Evolutionary conservation across 2,888 invertebrate genomes (phyloP), one percentile per base, ranked within the genome.

Genomic region (Perithous albicinctus): DNA sequence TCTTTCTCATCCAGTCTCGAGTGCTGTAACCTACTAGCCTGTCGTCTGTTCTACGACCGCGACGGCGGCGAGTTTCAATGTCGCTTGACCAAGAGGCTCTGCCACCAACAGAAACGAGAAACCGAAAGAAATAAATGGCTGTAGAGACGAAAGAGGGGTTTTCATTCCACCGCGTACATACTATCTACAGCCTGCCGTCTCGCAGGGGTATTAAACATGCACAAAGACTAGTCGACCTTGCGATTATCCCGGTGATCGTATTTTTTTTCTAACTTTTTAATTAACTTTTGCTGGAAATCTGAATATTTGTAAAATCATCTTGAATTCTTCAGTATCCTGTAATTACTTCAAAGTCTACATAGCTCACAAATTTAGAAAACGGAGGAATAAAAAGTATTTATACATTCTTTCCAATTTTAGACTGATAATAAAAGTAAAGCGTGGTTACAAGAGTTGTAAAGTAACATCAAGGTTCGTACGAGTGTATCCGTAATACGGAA

Each of bases 21-120:
- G 54, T 46, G 70, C 63, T 41, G 76, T 80, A 80, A 80, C 70
- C 80, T 43, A 76, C 76, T 76, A 41, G 75, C 70, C 59, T 80
- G 76, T 80, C 76, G 56, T 38, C 43, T 66, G 59, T 35, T 46
- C 29, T 15, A 43, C 43, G 32, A 56, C 54, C 18, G 43, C 18
- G 51, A 69, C 32, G 69, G 61, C 70, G 80, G 48, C 56, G 56
- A 80, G 56, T 75, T 80, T 54, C 74, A 79, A 74, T 75, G 63
- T 63, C 46, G 26, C n/a, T 56, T 64, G 69, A 64, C 64, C 54
- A 70, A 75, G 63, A 69, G 26, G 51, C 54, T 67, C 56, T n/a
- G 69, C 46, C 43, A 63, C 61, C 29, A 41, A 51, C 74, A 54
- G 56, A 79, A 79, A 61, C 61, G 51, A 67, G 74, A 54, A 74